Base-by-base conservation (phyloP, 2,113 vertebrate genomes). In the Montifringilla adamsi region DNA sequence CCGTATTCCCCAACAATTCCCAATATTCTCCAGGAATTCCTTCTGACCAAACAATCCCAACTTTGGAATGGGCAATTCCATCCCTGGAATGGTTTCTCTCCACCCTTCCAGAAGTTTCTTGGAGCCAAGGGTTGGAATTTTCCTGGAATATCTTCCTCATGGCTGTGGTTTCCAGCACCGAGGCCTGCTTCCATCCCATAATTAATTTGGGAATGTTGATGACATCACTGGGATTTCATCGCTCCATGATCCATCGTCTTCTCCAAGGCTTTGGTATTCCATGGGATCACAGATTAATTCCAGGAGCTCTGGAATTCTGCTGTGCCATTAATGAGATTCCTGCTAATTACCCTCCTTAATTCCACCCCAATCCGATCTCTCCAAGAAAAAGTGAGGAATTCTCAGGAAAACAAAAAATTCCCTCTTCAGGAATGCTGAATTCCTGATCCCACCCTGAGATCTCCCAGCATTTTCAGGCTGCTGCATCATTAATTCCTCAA, bases 71-170 rank as follows among this genome's bases (percentile, higher is more conserved):
- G 33, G 21, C 18, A 46, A 31, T 24, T 2, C 13, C n/a, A 10
- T 4, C 10, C 21, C 3, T 5, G 27, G 27, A 39, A 15, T 2
- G 13, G n/a, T 2, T 37, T 8, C 33, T n/a, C 49, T 15, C n/a
- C 52, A 21, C 16, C 23, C 4, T 81, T 33, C 41, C n/a, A 3
- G 22, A 67, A 23, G 33, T 37, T 46, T 37, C 12, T 15, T 12
- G 37, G 14, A 21, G 6, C 22, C 13, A 56, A 56, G 28, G 7
- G 10, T 11, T 4, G 50, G 77, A 24, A 37, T 67, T 19, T 46
- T 15, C 50, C 41, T 31, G 33, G 23, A 44, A 15, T 43, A 3
- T 31, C 27, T 20, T 41, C 43, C 22, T 81, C 63, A 2, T 11
- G 11, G n/a, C 17, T 10, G 33, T 26, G 1, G 26, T 19, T 30